Evolutionary conservation across 2,113 vertebrate species (phyloP).

Genomic region (Muscicapa adusta): DNA sequence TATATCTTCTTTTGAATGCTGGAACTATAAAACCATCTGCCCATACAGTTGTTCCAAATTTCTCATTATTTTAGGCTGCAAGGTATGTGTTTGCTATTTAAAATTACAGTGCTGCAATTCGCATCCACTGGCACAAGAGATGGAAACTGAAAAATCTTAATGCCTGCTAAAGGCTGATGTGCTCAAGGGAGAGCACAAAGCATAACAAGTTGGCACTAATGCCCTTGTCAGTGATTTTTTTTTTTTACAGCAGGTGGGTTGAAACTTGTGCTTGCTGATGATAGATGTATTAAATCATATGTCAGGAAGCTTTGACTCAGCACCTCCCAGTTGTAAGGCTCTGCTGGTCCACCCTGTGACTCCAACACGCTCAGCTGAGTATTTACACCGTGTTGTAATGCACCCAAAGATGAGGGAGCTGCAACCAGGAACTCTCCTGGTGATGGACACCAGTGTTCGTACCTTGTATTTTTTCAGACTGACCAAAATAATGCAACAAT

Average conservation of each 20-base stretch:
- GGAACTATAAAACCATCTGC: background rate
- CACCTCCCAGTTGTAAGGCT: background rate
- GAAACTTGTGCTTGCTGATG: background rate
- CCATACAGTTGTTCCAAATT: background rate
- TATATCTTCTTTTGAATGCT: background rate
- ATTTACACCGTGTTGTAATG: fast-evolving
- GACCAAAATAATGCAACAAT: background rate
- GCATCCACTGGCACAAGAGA: background rate
- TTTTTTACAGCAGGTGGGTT: background rate
- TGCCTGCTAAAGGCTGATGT: background rate
- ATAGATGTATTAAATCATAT: background rate
- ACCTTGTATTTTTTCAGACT: background rate
- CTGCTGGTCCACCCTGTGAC: background rate
- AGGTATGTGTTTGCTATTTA: background rate
- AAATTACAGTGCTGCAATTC: background rate
- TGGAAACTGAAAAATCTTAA: background rate
- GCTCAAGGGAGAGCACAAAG: background rate
- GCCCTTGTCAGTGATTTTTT: background rate
- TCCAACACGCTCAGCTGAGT: background rate
- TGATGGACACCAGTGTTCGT: fast-evolving
- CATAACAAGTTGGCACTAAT: background rate
- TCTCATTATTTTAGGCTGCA: background rate
- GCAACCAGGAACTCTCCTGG: background rate
- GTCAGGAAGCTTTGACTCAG: background rate
- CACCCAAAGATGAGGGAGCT: background rate